Evolutionary conservation across 2,113 vertebrate genomes (phyloP).

Genomic region (Campylorhamphus procurvoides): DNA sequence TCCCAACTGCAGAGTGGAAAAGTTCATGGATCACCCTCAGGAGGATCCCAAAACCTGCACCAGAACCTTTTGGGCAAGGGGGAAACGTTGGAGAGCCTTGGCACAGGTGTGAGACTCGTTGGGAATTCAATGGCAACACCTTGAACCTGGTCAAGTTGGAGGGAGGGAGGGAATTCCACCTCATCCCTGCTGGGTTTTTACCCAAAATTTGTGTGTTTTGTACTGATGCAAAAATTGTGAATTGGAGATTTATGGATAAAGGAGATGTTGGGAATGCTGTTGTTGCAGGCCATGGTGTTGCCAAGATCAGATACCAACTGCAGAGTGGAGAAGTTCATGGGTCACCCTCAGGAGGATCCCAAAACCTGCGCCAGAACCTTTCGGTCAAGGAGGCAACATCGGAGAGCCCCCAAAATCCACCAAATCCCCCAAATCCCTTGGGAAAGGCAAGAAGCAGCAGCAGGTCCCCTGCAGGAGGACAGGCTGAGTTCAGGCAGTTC

Average conservation of each 20-base stretch:
- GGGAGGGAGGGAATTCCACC: background rate
- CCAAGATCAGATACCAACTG: accelerated
- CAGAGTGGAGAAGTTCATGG: accelerated
- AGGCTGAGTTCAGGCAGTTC: background rate
- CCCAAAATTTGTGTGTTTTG: background rate
- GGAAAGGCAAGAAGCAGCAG: accelerated
- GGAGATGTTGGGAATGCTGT: background rate
- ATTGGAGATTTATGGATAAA: background rate
- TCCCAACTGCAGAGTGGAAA: too few species aligned
- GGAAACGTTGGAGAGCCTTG: too few species aligned
- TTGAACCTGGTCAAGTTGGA: background rate
- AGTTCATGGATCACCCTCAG: too few species aligned
- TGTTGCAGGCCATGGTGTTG: background rate
- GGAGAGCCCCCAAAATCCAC: accelerated
- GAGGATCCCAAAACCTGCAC: too few species aligned
- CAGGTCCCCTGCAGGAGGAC: too few species aligned
- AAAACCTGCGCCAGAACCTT: accelerated
- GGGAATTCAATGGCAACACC: too few species aligned
- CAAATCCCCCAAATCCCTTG: accelerated
- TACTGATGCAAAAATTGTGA: accelerated
- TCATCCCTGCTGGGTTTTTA: background rate
- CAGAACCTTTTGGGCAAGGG: too few species aligned
- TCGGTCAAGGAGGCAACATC: accelerated
- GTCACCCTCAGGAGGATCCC: background rate
- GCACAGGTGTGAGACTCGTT: background rate